These are phyloP conservation scores for Bucco capensis DNA, from an alignment of 2,113 vertebrate genomes.

Conservation along the genomic window DNA sequence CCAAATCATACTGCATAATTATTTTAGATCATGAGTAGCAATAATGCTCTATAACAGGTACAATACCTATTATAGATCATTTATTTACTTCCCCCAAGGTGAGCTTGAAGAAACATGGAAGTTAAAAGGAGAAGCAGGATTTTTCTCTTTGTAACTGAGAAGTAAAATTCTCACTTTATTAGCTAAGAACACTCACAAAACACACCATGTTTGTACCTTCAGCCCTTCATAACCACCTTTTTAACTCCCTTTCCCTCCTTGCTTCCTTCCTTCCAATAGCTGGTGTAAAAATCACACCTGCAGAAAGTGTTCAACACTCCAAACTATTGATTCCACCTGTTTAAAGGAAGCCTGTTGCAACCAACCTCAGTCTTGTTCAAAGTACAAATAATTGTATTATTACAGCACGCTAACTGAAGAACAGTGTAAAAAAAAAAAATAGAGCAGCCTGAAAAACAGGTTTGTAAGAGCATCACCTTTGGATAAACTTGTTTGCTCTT, in stretches of 20 bases:
- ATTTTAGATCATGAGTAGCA: not conserved
- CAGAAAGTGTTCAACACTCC: not conserved
- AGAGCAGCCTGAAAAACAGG: constrained; percentile 46
- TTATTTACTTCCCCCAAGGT: not conserved
- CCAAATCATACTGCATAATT: not conserved
- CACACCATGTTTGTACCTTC: not conserved
- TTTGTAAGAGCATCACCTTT: constrained; percentile 47
- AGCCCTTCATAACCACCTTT: not conserved
- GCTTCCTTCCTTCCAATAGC: not conserved
- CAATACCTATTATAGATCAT: not conserved
- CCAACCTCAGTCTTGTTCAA: not conserved
- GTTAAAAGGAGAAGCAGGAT: not conserved
- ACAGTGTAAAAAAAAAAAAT: not conserved
- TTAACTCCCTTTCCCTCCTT: not conserved
- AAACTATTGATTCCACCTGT: not conserved
- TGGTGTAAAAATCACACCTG: not conserved
- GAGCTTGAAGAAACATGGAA: not conserved
- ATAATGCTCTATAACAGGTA: not conserved
- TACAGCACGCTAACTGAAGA: not conserved
- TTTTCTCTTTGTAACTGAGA: not conserved
- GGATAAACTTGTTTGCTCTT: constrained; percentile 47
- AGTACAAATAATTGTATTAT: not conserved
- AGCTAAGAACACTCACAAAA: not conserved
- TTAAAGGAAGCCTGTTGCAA: constrained; percentile 23
- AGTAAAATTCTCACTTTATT: not conserved